Base-by-base conservation (phyloP, 2,113 vertebrate species). In the Callipepla squamata region DNA sequence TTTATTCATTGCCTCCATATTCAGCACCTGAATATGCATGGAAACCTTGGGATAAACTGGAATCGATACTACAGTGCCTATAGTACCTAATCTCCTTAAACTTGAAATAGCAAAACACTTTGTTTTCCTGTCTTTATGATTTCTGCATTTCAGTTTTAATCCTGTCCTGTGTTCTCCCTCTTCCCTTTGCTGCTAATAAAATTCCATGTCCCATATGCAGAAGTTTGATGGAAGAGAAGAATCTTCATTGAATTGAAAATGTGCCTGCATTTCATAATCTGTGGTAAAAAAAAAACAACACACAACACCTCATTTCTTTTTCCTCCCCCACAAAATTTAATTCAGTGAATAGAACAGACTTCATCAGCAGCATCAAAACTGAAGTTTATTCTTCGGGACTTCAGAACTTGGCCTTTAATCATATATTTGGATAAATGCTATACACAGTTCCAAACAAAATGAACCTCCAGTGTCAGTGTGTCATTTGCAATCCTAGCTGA, bases 371-470 rank as follows among this genome's bases (percentile, higher is more conserved):
- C 66, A 87, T 79, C 78, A 91, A 76, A 93, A 70, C 58, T 38
- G 53, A 82, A 42, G 30, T 92, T 96, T 87, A 55, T 87, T 87
- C 50, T 70, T 87, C 32, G 47, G 17, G 68, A 90, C 63, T 38
- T 62, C 48, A 76, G 45, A 86, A 84, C 26, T 21, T 50, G 67
- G 48, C 80, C 90, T 96, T 95, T 93, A 80, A 92, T 85, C 78
- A 74, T 38, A 47, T 83, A 30, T 92, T 70, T 66, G 58, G 67
- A 63, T 47, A 74, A 95, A 93, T 18, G 58, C 40, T 30, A 15
- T 0, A 17, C 38, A 40, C 2, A 18, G 32, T 13, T 69, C 68
- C 79, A 65, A 95, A 26, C 57, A 66, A 66, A 94, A 73, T 9
- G 21, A 85, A 32, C 58, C 69, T 69, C 8, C 0, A 90, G 62